phyloP scores from a whole-genome alignment of 2,797 vertebrate species.

The Prionace glauca region DNA sequence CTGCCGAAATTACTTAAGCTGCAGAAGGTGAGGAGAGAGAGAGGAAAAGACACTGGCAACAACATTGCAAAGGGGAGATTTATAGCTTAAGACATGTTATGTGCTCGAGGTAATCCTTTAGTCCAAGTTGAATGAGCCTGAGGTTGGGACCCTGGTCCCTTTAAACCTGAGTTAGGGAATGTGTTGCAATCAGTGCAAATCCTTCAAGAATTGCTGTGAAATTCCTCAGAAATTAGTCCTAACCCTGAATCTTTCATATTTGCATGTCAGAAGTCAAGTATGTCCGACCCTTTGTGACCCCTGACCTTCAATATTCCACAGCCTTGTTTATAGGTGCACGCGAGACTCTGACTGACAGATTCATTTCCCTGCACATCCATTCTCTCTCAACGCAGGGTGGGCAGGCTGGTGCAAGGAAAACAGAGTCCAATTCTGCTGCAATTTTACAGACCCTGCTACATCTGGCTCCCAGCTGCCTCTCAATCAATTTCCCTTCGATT shows the following conservation, averaged over 20 bases:
- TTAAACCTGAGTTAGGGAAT: not conserved
- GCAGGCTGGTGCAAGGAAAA: not conserved
- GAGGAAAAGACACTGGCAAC: not conserved
- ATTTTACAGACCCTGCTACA: constrained; percentile 8
- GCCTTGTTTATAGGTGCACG: not conserved
- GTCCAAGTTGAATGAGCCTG: not conserved
- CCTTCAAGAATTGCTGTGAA: constrained; percentile 30
- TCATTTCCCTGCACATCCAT: constrained; percentile 21
- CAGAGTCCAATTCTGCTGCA: constrained; percentile 14
- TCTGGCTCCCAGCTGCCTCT: constrained; percentile 34
- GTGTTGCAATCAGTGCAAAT: constrained; percentile 22
- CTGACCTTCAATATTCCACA: not conserved
- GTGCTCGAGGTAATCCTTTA: not conserved
- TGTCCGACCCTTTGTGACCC: not conserved
- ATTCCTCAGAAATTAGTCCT: constrained; percentile 32
- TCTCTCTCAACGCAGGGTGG: not conserved
- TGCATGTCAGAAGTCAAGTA: constrained; percentile 25
- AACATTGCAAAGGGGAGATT: not conserved
- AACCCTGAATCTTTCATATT: not conserved
- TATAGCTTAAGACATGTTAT: not conserved
- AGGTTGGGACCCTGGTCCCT: not conserved
- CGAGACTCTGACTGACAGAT: constrained; percentile 8
- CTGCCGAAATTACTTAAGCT: not conserved
- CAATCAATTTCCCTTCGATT: constrained; percentile 34
- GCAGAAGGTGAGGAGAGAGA: not conserved